These are phyloP conservation scores for Schizopygopsis malacanthus DNA, from an alignment of 2,797 vertebrate species.

Conservation along the genomic window DNA sequence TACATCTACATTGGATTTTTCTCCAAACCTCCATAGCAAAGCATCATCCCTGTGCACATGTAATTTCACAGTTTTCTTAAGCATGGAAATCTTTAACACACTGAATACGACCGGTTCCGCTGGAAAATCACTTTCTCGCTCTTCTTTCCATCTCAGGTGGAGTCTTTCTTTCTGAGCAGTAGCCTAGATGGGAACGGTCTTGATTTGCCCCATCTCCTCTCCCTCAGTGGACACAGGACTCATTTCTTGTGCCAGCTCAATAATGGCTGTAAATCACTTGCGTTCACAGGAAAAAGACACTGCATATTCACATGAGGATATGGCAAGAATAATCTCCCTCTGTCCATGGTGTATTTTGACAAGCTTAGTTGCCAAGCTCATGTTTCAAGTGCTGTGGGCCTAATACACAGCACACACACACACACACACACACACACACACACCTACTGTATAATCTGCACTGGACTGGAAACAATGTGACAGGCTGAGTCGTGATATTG, in stretches of 20 bases:
- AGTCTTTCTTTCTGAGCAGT: background rate
- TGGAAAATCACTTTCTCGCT: slow-evolving; percentile 26
- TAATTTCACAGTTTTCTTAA: slow-evolving; percentile 34
- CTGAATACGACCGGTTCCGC: background rate
- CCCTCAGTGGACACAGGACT: slow-evolving; percentile 68
- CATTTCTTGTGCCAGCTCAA: slow-evolving; percentile 65
- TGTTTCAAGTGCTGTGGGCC: slow-evolving; percentile 56
- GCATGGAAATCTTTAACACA: slow-evolving; percentile 32
- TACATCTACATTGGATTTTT: background rate
- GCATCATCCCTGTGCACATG: background rate
- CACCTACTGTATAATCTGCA: slow-evolving; percentile 58
- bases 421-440: no score
- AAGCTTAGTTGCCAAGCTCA: slow-evolving; percentile 54
- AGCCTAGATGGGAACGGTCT: slow-evolving; percentile 58
- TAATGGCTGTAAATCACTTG: slow-evolving; percentile 49
- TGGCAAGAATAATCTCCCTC: slow-evolving; percentile 25
- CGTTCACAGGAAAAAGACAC: slow-evolving; percentile 51
- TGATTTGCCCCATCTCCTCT: slow-evolving; percentile 66
- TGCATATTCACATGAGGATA: slow-evolving; percentile 47
- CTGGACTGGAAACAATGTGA: slow-evolving; percentile 55
- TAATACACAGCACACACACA: slow-evolving; percentile 23
- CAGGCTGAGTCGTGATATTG: slow-evolving; percentile 35
- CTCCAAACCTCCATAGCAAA: background rate
- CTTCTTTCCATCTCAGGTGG: slow-evolving; percentile 27
- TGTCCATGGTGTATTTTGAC: slow-evolving; percentile 59